phyloP scores from a whole-genome alignment of 2,113 vertebrate species.

The Lathamus discolor region DNA sequence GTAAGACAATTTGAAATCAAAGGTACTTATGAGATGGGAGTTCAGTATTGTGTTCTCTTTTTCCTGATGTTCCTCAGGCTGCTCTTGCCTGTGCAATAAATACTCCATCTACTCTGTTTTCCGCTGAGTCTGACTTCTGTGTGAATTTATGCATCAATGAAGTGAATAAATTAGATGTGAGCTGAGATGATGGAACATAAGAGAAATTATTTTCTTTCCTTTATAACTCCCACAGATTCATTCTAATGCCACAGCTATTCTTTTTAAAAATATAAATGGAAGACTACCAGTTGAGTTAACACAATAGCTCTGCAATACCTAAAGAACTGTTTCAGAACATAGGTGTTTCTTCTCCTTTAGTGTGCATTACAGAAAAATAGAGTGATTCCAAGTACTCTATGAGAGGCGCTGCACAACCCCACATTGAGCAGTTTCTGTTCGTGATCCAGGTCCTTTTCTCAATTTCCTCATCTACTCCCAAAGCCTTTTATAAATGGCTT shows the following conservation, averaged over 20 bases:
- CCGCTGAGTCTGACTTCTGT: constrained; percentile 54
- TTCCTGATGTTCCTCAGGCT: neutral
- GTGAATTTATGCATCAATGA: constrained; percentile 59
- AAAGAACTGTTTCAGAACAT: neutral
- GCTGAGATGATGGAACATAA: constrained; percentile 23
- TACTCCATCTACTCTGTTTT: constrained; percentile 46
- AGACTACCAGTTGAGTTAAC: neutral
- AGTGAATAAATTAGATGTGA: constrained; percentile 42
- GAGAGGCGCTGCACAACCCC: neutral
- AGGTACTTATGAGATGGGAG: neutral
- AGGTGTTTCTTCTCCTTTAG: neutral
- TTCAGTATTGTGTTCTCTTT: neutral
- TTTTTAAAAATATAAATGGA: constrained; percentile 21
- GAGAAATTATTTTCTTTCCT: constrained; percentile 32
- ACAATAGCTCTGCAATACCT: neutral
- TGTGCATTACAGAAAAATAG: neutral
- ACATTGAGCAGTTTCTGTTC: neutral
- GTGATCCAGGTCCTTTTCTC: neutral
- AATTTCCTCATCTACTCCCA: neutral
- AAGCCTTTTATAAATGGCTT: neutral
- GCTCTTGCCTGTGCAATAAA: constrained; percentile 40
- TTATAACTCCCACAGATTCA: constrained; percentile 1
- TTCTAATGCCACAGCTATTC: neutral
- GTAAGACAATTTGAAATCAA: neutral
- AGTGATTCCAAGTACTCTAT: neutral